These are phyloP conservation scores for Emmelina monodactyla DNA, from an alignment of 2,888 invertebrate genomes.

Conservation along the genomic window DNA sequence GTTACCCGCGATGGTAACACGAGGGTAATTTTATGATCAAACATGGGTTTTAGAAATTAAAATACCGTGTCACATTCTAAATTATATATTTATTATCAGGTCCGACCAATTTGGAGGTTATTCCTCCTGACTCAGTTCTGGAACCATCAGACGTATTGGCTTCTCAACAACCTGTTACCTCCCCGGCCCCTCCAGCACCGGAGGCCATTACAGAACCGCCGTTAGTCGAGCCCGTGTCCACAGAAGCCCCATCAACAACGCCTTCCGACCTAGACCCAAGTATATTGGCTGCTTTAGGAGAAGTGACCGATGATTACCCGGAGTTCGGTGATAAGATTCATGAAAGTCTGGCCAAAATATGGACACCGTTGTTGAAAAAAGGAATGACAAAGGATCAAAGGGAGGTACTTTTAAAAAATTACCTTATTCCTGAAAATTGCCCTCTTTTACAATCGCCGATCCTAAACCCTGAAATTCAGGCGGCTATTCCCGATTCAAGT, in stretches of 20 bases:
- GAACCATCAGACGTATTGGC: not conserved
- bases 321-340: constrained; percentile 2
- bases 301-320: not conserved
- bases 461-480: constrained; percentile 2
- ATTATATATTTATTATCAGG: too few species aligned
- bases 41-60: not conserved
- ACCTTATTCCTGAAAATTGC: constrained; percentile 4
- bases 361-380: constrained; percentile 4
- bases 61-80: not conserved
- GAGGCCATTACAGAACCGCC: not conserved
- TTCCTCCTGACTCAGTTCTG: too few species aligned
- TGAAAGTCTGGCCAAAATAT: not conserved
- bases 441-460: constrained; percentile 1
- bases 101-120: too few species aligned
- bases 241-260: too few species aligned
- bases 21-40: not conserved
- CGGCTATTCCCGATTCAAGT: not conserved
- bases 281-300: not conserved
- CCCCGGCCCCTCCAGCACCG: not conserved
- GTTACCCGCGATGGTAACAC: constrained; percentile 1
- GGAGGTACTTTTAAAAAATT: constrained; percentile 1
- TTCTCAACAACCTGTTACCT: too few species aligned
- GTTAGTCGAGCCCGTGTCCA: not conserved
- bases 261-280: not conserved
- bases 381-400: constrained; percentile 3